A percentile compares a stretch with the other conserved stretches of the same genome.
Evolutionary conservation across 2,888 invertebrate genomes (phyloP).

Genomic region (Crematogaster levior): DNA sequence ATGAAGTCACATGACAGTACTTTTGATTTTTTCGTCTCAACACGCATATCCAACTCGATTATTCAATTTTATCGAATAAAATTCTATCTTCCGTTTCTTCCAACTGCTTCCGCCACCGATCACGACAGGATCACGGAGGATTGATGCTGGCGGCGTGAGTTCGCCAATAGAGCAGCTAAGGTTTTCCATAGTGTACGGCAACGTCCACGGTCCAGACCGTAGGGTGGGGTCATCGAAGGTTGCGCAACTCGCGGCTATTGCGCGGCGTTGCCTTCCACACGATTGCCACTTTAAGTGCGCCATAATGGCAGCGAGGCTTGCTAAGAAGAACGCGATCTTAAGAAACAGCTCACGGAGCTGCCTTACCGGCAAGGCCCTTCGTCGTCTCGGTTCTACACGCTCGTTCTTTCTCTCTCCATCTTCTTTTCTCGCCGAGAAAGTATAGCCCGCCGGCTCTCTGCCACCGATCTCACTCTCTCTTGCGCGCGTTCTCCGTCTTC

Average conservation of each 20-base stretch:
- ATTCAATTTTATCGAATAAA: slow-evolving; percentile 27
- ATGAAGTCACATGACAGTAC: not conserved
- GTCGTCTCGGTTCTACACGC: slow-evolving; percentile 62
- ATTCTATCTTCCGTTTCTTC: slow-evolving; percentile 31
- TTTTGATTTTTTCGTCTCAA: not conserved
- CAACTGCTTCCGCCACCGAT: slow-evolving; percentile 19
- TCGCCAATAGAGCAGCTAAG: slow-evolving; percentile 32
- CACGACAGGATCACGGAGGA: slow-evolving; percentile 6
- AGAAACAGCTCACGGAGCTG: slow-evolving; percentile 78
- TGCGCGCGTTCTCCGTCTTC: slow-evolving; percentile 56
- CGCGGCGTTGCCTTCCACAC: slow-evolving; percentile 77
- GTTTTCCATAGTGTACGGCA: slow-evolving; percentile 41
- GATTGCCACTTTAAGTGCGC: slow-evolving; percentile 82
- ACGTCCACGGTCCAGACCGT: slow-evolving; percentile 55
- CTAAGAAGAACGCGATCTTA: slow-evolving; percentile 81
- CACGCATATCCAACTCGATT: slow-evolving; percentile 18
- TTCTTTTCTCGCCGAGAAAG: slow-evolving; percentile 26
- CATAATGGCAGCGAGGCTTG: slow-evolving; percentile 79
- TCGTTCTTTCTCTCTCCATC: slow-evolving; percentile 42
- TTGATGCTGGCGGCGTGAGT: slow-evolving; percentile 16
- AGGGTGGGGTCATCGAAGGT: slow-evolving; percentile 78
- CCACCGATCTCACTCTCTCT: slow-evolving; percentile 31
- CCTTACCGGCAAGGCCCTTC: slow-evolving; percentile 65
- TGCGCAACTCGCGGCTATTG: slow-evolving; percentile 76
- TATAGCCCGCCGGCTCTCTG: slow-evolving; percentile 3